These are phyloP conservation scores for Actinemys pallida DNA, from an alignment of 2,113 vertebrate genomes.

Conservation along the genomic window DNA sequence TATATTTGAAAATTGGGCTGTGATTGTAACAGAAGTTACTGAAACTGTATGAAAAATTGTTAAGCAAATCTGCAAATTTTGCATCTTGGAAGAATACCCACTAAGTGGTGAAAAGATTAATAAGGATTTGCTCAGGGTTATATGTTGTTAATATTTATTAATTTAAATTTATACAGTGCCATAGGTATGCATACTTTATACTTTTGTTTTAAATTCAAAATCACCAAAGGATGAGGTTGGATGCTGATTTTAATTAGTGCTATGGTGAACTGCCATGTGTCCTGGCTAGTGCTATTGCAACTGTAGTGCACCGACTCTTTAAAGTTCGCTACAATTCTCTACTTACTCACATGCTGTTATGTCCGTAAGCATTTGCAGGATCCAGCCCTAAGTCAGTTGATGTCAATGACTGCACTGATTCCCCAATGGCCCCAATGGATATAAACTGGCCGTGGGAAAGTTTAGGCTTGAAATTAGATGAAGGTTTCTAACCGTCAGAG, in stretches of 20 bases:
- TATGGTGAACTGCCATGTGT: not conserved
- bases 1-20: not conserved
- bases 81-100: not conserved
- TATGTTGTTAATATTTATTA: not conserved
- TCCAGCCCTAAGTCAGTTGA: constrained; percentile 17
- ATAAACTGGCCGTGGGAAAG: too few species aligned
- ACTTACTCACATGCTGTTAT: not conserved
- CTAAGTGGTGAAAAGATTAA: not conserved
- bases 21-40: not conserved
- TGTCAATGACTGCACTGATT: constrained; percentile 31
- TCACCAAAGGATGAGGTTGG: not conserved
- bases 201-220: constrained; percentile 16
- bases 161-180: not conserved
- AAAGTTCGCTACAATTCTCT: not conserved
- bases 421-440: not conserved
- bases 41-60: not conserved
- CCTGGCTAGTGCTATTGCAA: not conserved
- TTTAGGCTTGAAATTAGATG: too few species aligned
- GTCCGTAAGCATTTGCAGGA: constrained; percentile 1
- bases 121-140: not conserved
- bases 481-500: too few species aligned
- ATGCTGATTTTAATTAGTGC: not conserved
- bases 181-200: not conserved
- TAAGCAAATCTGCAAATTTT: not conserved
- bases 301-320: not conserved